Evolutionary conservation across 2,113 vertebrate genomes (phyloP).

Genomic region (Nycticryphes semicollaris): DNA sequence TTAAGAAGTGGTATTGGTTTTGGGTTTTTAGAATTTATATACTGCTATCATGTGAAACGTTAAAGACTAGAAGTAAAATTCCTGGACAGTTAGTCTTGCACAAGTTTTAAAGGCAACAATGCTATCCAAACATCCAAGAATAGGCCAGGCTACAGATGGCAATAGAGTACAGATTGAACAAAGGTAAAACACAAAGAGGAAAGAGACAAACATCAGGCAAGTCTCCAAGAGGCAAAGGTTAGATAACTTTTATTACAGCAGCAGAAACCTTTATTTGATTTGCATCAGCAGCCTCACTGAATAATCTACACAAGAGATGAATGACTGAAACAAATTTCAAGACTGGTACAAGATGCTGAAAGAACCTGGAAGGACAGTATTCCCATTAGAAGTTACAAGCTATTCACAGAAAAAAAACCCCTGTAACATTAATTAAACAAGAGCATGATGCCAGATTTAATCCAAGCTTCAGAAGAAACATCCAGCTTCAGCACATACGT

Average conservation of each 20-base stretch:
- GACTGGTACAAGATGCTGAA: not conserved
- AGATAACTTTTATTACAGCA: constrained; percentile 44
- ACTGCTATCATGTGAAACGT: not conserved
- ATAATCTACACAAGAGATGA: constrained; percentile 22
- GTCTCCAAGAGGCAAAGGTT: constrained; percentile 27
- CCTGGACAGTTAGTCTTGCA: no score
- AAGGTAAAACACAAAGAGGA: constrained; percentile 27
- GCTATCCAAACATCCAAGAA: not conserved
- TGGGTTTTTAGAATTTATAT: not conserved
- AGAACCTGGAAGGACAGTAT: constrained; percentile 29
- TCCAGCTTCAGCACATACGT: constrained; percentile 3
- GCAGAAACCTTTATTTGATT: constrained; percentile 50
- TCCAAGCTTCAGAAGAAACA: constrained; percentile 6
- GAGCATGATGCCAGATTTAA: not conserved
- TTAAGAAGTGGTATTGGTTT: not conserved
- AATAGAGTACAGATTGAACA: not conserved
- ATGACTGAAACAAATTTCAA: constrained; percentile 27
- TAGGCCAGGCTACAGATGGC: not conserved
- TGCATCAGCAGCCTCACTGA: constrained; percentile 46
- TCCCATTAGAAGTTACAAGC: constrained; percentile 19
- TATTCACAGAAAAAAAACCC: not conserved
- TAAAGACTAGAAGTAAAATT: no score
- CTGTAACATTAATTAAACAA: not conserved
- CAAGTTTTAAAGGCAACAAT: not conserved
- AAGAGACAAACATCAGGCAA: constrained; percentile 55